phyloP scores from a whole-genome alignment of 1,140 invertebrate species.

The Drosophila tsacasi region DNA sequence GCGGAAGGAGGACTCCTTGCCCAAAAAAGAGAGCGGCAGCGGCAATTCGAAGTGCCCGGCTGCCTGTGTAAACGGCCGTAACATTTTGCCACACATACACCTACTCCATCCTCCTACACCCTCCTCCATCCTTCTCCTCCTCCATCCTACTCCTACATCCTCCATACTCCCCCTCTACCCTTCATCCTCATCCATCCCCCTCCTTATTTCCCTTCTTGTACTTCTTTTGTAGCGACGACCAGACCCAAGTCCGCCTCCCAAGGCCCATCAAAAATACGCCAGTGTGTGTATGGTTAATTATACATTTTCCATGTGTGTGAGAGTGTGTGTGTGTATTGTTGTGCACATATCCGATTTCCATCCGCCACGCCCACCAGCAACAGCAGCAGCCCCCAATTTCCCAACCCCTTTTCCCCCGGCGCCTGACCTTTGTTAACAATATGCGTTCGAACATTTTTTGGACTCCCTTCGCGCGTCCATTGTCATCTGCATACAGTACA shows the following conservation, averaged over 20 bases:
- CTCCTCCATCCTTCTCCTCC: background rate
- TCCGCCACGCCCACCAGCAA: conserved; percentile 10
- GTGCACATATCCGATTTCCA: conserved; percentile 72
- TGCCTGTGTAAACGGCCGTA: conserved; percentile 76
- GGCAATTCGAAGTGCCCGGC: conserved; percentile 53
- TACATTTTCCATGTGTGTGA: too few relatives aligned
- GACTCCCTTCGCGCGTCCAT: conserved; percentile 27
- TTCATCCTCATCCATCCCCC: background rate
- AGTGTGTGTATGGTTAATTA: conserved; percentile 31
- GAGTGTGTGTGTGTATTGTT: conserved; percentile 25
- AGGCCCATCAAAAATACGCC: background rate
- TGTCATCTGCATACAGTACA: conserved; percentile 19
- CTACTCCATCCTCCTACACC: background rate
- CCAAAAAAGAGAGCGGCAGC: too few relatives aligned
- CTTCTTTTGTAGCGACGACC: conserved; percentile 30
- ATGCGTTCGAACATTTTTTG: conserved; percentile 68
- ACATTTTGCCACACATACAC: conserved; percentile 59
- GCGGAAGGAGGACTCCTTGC: conserved; percentile 1
- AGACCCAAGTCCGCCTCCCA: conserved; percentile 5
- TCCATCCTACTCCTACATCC: background rate
- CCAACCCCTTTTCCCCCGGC: conserved; percentile 12
- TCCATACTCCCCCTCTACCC: background rate
- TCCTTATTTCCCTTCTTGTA: conserved; percentile 13
- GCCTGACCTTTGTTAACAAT: conserved; percentile 67
- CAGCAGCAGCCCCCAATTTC: conserved; percentile 8